These are phyloP conservation scores for Lycocorax pyrrhopterus DNA, from an alignment of 2,113 vertebrate genomes.

Conservation along the genomic window DNA sequence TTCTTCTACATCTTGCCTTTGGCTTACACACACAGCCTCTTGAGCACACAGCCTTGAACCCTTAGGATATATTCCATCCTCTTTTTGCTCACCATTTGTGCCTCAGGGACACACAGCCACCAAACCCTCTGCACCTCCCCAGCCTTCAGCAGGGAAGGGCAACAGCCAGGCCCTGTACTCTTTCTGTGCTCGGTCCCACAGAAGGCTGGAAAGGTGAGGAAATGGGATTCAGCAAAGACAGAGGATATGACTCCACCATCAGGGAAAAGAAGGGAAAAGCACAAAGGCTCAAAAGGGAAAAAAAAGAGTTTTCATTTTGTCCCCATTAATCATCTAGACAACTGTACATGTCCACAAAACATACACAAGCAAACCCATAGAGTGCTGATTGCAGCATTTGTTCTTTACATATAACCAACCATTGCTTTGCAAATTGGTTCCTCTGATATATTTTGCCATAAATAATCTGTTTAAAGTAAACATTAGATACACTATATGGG, in stretches of 20 bases:
- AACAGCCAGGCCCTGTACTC: accelerated
- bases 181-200: neutral
- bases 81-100: neutral
- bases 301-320: constrained; percentile 14
- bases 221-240: neutral
- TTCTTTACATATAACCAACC: neutral
- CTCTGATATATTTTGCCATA: neutral
- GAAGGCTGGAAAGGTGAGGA: neutral
- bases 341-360: neutral
- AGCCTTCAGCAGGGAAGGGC: neutral
- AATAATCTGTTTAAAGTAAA: constrained; percentile 33
- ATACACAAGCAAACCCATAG: neutral
- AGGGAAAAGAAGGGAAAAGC: constrained; percentile 4
- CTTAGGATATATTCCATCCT: neutral
- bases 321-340: constrained; percentile 4
- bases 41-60: neutral
- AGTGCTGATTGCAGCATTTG: neutral
- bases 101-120: neutral
- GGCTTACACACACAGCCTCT: neutral
- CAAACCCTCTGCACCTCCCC: neutral
- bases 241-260: neutral
- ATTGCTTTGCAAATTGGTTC: constrained; percentile 37
- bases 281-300: neutral
- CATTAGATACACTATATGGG: neutral
- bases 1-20: neutral